Evolutionary conservation across 2,888 invertebrate genomes (phyloP), one percentile per base, ranked within the genome.

Genomic region (Eupeodes latifasciatus): DNA sequence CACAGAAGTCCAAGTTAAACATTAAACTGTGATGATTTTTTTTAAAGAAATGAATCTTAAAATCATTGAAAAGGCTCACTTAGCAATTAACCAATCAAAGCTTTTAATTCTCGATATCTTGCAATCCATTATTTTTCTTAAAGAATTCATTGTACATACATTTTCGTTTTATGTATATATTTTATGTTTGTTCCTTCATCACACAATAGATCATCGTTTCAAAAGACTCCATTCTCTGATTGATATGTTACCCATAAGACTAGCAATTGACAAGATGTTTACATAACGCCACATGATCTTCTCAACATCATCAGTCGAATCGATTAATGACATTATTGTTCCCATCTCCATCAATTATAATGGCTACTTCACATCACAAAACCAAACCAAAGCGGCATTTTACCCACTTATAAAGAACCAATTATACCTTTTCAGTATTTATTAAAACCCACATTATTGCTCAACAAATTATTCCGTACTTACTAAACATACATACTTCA

Each of bases 271-370:
- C 81, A 57, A 59, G 40, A 55, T 81, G 69, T 85, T 81, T 85
- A 57, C 82, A 74, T 57, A 81, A 77, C 77, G 55, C 82, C 67
- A 74, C 55, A 81, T 75, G 78, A 85, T 69, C 85, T 67, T 11
- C 67, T 69, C 78, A 19, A 81, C 40, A 75, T 69, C 78, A 19
- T 78, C 40, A 75, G 47, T 14, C 69, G 57, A 81, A 47, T n/a
- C 78, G 72, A 57, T 81, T 69, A 78, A 59, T 72, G 55, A 61
- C 74, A 75, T 74, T 66, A 66, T 85, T 81, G 57, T 67, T 75
- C 62, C 55, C 77, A 81, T 78, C 81, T 78, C 67, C 74, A 78
- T 81, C 69, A 85, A 74, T 81, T 81, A 85, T 62, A 57, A 53
- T 47, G 11, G 44, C 62, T 71, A 72, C 64, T 6, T 16, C 11